Percentiles rank a stretch among this genome's conserved stretches.
Evolutionary conservation across 1,140 invertebrate genomes (phyloP).

Genomic region (Helicoverpa armigera): DNA sequence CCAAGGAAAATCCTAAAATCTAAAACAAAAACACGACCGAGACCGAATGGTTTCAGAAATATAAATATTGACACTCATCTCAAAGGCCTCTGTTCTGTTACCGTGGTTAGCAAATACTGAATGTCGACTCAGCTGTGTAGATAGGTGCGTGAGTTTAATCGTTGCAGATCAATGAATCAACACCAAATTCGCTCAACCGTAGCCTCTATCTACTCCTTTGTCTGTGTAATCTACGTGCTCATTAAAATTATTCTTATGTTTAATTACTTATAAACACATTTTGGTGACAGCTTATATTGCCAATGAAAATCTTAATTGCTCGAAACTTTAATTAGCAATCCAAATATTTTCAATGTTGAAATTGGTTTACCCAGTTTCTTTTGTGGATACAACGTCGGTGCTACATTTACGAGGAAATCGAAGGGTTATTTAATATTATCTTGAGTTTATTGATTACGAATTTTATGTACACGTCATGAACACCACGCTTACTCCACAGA

Average conservation of each 20-base stretch:
- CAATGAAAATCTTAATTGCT: no score
- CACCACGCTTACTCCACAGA: no score
- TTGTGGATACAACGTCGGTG: not conserved
- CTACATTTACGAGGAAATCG: no score
- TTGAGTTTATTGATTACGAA: no score
- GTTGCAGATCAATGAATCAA: constrained; percentile 23
- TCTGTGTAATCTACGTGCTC: not conserved
- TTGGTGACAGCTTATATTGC: no score
- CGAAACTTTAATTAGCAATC: not conserved
- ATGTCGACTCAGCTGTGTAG: constrained; percentile 7
- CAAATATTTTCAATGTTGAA: not conserved
- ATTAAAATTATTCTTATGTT: not conserved
- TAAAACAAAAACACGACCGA: constrained; percentile 26
- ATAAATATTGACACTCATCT: constrained; percentile 30
- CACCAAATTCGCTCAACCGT: not conserved
- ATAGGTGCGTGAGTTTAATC: constrained; percentile 18
- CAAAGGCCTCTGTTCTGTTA: constrained; percentile 6
- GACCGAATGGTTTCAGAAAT: constrained; percentile 7
- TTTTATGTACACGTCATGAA: no score
- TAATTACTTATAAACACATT: not conserved
- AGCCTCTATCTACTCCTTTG: not conserved
- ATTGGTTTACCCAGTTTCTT: not conserved
- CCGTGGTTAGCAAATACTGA: constrained; percentile 6
- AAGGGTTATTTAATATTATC: no score
- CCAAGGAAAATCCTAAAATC: constrained; percentile 20